A percentile compares a stretch with the other conserved stretches of the same genome.
Conservation (phyloP, 1,140 invertebrate species). For the Ips nitidus region DNA sequence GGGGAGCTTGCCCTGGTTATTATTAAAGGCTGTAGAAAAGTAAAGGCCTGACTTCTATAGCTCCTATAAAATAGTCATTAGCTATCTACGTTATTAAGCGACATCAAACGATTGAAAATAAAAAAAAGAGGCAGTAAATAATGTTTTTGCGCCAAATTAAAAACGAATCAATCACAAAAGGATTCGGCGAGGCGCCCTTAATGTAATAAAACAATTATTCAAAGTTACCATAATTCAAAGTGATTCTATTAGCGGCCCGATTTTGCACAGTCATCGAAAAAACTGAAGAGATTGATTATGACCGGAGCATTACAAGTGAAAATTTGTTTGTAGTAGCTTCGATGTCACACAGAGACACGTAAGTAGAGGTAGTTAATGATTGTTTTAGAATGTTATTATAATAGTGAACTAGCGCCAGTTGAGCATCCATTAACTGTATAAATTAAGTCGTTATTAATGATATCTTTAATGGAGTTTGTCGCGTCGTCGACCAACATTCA, state of each 20-base stretch:
- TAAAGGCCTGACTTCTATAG: too few relatives aligned
- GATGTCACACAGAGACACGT: constrained; percentile 20
- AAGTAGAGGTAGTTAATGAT: constrained; percentile 23
- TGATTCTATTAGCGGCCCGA: constrained; percentile 32
- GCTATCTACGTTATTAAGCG: constrained; percentile 16
- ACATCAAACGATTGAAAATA: constrained; percentile 20
- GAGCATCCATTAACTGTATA: too few relatives aligned
- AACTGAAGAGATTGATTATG: constrained; percentile 34
- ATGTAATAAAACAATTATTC: constrained; percentile 38
- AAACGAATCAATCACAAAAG: constrained; percentile 34
- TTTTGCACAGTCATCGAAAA: constrained; percentile 34
- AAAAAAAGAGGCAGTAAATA: constrained; percentile 28
- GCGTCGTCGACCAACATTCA: too few relatives aligned
- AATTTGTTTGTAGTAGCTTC: constrained; percentile 31
- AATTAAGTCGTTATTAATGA: too few relatives aligned
- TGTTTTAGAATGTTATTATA: constrained; percentile 7
- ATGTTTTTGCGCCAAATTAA: constrained; percentile 33
- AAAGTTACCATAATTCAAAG: constrained; percentile 34
- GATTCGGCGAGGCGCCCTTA: constrained; percentile 25
- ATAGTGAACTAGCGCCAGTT: too few relatives aligned
- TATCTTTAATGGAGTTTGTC: too few relatives aligned
- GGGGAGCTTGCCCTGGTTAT: too few relatives aligned
- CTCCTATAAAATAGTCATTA: constrained; percentile 18
- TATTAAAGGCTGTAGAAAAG: too few relatives aligned
- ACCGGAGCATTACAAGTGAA: constrained; percentile 33